These are phyloP conservation scores for Burhinus oedicnemus DNA, from an alignment of 2,113 vertebrate genomes.

Conservation along the genomic window DNA sequence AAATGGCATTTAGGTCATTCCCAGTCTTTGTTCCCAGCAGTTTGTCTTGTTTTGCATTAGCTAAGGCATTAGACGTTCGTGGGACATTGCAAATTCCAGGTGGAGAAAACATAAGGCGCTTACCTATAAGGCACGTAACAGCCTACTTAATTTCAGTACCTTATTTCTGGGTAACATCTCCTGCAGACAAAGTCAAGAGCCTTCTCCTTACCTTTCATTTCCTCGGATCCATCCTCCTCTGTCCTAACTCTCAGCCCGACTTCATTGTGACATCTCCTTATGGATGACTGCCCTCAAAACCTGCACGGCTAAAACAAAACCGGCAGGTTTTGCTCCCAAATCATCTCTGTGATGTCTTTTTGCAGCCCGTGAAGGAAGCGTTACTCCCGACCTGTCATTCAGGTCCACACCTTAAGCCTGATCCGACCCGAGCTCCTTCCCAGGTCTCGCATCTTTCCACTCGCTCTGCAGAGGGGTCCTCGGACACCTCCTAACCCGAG, in stretches of 20 bases:
- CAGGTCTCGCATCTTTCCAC: background rate
- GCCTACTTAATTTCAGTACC: background rate
- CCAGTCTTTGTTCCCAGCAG: background rate
- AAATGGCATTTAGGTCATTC: background rate
- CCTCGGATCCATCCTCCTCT: background rate
- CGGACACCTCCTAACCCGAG: background rate
- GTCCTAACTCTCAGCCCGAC: background rate
- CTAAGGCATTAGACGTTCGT: background rate
- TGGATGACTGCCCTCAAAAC: background rate
- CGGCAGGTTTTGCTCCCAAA: background rate
- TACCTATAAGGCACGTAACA: background rate
- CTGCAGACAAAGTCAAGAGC: background rate
- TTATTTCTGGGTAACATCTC: background rate
- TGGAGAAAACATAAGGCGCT: background rate
- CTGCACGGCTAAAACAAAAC: background rate
- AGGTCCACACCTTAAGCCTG: background rate
- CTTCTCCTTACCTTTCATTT: background rate
- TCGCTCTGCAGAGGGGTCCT: background rate
- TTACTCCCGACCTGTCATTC: background rate
- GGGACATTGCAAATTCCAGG: background rate
- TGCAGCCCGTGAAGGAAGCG: background rate
- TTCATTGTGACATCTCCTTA: background rate
- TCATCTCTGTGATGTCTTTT: background rate
- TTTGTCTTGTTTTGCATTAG: constrained; percentile 2
- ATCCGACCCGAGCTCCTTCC: background rate